Percentiles rank a stretch among this genome's conserved stretches.
phyloP scores from a whole-genome alignment of 2,113 vertebrate species.

The Platysteira castanea region DNA sequence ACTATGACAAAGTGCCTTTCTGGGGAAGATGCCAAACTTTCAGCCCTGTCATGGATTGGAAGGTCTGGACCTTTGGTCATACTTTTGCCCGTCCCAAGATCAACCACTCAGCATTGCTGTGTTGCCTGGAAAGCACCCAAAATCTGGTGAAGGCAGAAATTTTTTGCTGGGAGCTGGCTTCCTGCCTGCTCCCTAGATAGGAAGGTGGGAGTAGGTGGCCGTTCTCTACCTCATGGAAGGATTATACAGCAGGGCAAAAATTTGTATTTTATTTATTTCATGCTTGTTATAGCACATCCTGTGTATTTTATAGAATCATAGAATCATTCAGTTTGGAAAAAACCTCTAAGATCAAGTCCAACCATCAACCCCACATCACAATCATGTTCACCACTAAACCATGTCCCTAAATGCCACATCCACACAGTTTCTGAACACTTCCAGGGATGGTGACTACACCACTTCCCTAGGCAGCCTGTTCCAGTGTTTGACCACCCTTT shows the following conservation, averaged over 20 bases:
- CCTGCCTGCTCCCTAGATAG: background rate
- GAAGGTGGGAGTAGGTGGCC: background rate
- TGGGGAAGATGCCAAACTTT: background rate
- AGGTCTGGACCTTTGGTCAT: background rate
- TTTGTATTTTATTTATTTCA: background rate
- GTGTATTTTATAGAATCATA: background rate
- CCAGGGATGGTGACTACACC: background rate
- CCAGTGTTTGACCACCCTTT: background rate
- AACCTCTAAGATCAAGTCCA: background rate
- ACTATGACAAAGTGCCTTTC: background rate
- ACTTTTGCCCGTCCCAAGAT: background rate
- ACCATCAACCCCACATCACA: background rate
- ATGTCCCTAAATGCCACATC: background rate
- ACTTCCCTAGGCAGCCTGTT: background rate
- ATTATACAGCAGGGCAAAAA: background rate
- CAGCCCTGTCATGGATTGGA: background rate
- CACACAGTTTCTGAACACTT: background rate
- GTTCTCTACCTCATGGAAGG: background rate
- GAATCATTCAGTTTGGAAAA: background rate
- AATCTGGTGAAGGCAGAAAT: background rate
- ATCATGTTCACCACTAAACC: background rate
- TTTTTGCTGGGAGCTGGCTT: background rate
- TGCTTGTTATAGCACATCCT: background rate
- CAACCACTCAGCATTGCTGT: accelerated
- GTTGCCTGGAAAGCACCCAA: background rate